phyloP scores from a whole-genome alignment of 2,888 invertebrate genomes.

The Andrena flavipes region DNA sequence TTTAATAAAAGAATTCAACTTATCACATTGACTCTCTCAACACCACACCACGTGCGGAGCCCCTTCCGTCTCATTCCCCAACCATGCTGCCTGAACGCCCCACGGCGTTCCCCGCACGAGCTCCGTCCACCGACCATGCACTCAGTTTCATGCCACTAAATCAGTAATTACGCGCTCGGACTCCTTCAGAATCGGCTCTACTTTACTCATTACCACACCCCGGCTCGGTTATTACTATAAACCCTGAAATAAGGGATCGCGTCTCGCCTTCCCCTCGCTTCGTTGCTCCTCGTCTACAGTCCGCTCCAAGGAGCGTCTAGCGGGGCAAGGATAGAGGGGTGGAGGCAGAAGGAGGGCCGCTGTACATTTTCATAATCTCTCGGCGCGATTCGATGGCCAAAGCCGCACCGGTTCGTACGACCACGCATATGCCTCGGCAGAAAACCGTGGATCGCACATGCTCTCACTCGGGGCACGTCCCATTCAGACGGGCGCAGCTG shows the following conservation, averaged over 20 bases:
- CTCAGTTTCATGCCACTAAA: no score
- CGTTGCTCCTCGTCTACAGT: neutral
- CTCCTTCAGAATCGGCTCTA: neutral
- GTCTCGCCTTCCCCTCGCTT: neutral
- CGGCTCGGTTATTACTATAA: neutral
- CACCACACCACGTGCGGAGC: no score
- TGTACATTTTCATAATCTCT: constrained; percentile 63
- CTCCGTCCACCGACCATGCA: no score
- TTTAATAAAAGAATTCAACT: no score
- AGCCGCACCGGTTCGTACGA: constrained; percentile 53
- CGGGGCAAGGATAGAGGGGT: neutral
- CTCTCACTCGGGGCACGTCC: constrained; percentile 66
- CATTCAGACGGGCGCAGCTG: constrained; percentile 76
- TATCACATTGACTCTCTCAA: no score
- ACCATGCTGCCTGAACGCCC: no score
- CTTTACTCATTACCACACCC: neutral
- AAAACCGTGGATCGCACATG: constrained; percentile 76
- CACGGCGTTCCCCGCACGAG: no score
- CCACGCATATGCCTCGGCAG: constrained; percentile 60
- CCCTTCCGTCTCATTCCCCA: no score
- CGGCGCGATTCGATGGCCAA: constrained; percentile 51
- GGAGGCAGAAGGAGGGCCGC: constrained; percentile 9
- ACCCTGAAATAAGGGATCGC: no score
- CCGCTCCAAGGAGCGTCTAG: constrained; percentile 18
- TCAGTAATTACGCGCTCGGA: no score